Conservation (phyloP, 2,113 vertebrate genomes). For the Grantiella picta region DNA sequence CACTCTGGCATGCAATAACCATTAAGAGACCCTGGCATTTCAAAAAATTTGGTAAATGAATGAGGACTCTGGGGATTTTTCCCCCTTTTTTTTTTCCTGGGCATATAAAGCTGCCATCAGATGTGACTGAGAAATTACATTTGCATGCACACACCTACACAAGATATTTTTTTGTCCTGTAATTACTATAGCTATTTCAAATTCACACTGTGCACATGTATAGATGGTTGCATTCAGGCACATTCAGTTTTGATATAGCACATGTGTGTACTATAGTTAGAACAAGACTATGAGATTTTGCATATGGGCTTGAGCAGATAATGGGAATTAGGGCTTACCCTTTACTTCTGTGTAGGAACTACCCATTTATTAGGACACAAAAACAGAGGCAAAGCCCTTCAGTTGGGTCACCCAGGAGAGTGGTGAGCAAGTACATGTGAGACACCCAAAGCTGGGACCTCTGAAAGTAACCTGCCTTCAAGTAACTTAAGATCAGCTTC, state of each 20-base stretch:
- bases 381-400: background rate
- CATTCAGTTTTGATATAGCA: background rate
- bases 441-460: background rate
- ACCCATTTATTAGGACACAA: background rate
- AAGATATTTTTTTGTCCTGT: background rate
- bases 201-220: background rate
- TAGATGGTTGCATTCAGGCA: background rate
- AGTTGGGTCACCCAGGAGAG: background rate
- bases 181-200: background rate
- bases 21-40: slow-evolving; percentile 1
- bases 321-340: background rate
- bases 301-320: background rate
- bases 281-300: background rate
- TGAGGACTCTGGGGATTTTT: background rate
- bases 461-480: background rate
- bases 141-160: background rate
- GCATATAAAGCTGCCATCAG: background rate
- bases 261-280: background rate
- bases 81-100: background rate
- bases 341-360: background rate
- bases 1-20: background rate
- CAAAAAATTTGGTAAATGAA: background rate
- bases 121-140: background rate
- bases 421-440: background rate
- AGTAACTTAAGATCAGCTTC: background rate